Percentiles rank a stretch among this genome's conserved stretches.
Conservation (phyloP, 2,888 invertebrate species). For the Calephelis perditalis region DNA sequence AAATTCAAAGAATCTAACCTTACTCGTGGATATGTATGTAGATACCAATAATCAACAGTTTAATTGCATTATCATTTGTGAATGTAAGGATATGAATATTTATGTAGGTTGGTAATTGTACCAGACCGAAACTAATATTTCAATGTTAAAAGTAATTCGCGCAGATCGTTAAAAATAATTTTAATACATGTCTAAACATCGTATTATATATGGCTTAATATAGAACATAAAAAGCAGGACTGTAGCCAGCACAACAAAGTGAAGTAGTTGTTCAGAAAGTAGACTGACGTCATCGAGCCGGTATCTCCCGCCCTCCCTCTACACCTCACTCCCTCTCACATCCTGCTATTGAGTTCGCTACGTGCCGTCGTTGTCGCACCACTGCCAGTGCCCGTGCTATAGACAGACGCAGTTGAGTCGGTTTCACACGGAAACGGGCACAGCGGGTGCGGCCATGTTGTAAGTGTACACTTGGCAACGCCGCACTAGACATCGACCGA, state of each 20-base stretch:
- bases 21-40: too few species aligned
- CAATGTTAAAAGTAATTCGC: too few species aligned
- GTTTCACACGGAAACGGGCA: constrained; percentile 78
- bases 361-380: constrained; percentile 36
- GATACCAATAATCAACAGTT: too few species aligned
- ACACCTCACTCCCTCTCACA: constrained; percentile 31
- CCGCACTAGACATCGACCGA: constrained; percentile 76
- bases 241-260: constrained; percentile 27
- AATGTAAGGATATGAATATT: too few species aligned
- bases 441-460: constrained; percentile 74
- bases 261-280: constrained; percentile 59
- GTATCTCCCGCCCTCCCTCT: constrained; percentile 44
- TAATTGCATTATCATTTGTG: too few species aligned
- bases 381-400: constrained; percentile 38
- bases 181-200: background rate
- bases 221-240: constrained; percentile 20
- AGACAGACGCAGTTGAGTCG: constrained; percentile 65
- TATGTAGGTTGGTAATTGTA: too few species aligned
- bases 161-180: background rate
- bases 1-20: too few species aligned
- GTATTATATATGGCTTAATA: constrained; percentile 13
- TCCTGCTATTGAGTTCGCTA: constrained; percentile 46
- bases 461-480: constrained; percentile 74
- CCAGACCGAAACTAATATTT: too few species aligned
- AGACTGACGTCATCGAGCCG: constrained; percentile 66